Conservation (phyloP, 2,888 invertebrate genomes). For the Acleris emargana region DNA sequence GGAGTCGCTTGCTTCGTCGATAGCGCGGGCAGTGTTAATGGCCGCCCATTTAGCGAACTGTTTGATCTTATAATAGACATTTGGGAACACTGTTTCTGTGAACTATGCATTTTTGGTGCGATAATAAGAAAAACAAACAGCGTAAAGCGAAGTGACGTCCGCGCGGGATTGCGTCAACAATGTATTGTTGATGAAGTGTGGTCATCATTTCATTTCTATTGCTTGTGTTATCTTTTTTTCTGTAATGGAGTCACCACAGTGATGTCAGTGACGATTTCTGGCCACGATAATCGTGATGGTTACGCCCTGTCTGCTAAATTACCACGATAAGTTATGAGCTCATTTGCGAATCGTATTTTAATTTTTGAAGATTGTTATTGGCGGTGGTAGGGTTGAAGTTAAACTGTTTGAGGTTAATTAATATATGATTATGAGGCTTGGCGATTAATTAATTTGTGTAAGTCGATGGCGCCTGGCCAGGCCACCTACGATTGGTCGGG, state of each 20-base stretch:
- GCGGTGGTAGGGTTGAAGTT: slow-evolving; percentile 60
- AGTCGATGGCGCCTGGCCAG: slow-evolving; percentile 52
- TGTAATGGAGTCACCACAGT: slow-evolving; percentile 64
- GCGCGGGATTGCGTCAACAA: slow-evolving; percentile 67
- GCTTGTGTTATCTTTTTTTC: slow-evolving; percentile 62
- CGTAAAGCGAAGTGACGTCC: slow-evolving; percentile 47
- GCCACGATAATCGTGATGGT: slow-evolving; percentile 72
- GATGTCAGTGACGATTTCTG: slow-evolving; percentile 73
- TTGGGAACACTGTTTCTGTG: slow-evolving; percentile 72
- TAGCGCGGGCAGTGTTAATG: slow-evolving; percentile 71
- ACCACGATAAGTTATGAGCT: slow-evolving; percentile 69
- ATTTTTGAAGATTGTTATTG: slow-evolving; percentile 64
- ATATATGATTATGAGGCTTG: slow-evolving; percentile 71
- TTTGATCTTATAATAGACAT: slow-evolving; percentile 70
- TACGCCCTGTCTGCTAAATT: slow-evolving; percentile 65
- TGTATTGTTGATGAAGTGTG: slow-evolving; percentile 62
- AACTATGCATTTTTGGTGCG: slow-evolving; percentile 70
- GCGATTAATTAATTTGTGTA: slow-evolving; percentile 61
- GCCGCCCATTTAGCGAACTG: slow-evolving; percentile 63
- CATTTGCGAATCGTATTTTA: slow-evolving; percentile 63
- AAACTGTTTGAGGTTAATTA: slow-evolving; percentile 65
- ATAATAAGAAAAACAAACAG: slow-evolving; percentile 65
- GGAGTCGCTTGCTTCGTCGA: slow-evolving; percentile 64
- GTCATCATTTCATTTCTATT: slow-evolving; percentile 69
- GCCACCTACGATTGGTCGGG: slow-evolving; percentile 40